Evolutionary conservation across 2,888 invertebrate genomes (phyloP).

Genomic region (Antheraea yamamai): DNA sequence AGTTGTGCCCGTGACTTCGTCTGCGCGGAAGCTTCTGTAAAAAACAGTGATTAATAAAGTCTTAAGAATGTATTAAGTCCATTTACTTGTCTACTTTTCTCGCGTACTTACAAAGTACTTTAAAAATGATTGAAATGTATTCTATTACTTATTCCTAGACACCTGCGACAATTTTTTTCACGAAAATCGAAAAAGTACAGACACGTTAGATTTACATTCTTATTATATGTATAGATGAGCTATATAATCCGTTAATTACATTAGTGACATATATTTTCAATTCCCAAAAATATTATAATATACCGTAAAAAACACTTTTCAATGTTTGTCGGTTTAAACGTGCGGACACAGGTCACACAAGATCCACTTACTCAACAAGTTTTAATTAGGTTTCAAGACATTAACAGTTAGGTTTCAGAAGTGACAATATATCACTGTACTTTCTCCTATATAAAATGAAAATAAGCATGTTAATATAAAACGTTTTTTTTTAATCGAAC

Average conservation of each 20-base stretch:
- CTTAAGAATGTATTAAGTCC: too few species aligned
- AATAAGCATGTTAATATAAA: neutral
- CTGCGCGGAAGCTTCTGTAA: too few species aligned
- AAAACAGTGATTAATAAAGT: too few species aligned
- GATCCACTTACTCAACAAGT: neutral
- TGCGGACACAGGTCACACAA: neutral
- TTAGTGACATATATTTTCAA: neutral
- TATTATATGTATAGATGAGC: neutral
- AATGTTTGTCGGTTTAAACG: neutral
- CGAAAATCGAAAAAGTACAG: too few species aligned
- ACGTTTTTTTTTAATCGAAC: neutral
- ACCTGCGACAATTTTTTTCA: too few species aligned
- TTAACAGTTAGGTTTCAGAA: neutral
- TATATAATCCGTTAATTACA: neutral
- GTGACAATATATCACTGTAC: conserved; percentile 8
- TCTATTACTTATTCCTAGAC: too few species aligned
- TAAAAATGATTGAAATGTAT: too few species aligned
- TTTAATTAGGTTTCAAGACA: neutral
- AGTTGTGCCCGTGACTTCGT: too few species aligned
- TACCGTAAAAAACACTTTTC: neutral
- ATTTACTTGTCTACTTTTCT: too few species aligned
- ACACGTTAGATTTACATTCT: too few species aligned
- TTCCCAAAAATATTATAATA: neutral
- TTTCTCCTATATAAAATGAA: neutral
- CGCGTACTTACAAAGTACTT: too few species aligned